Percentiles rank a stretch among this genome's conserved stretches.
Conservation (phyloP, 1,140 invertebrate genomes). For the Saccostrea cuccullata region DNA sequence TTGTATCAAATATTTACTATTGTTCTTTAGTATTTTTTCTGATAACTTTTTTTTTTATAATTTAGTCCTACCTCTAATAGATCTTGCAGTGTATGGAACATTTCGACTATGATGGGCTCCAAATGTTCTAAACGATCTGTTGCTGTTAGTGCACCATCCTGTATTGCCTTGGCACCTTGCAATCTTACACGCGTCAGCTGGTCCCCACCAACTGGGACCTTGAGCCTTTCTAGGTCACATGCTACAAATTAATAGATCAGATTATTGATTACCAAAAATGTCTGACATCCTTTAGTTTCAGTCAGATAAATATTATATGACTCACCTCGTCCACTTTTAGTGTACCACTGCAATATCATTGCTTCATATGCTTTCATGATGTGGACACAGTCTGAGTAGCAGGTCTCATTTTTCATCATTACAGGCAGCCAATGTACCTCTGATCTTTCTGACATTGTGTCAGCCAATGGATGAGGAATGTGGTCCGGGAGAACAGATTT, state of each 20-base stretch:
- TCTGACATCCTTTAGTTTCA: too few species aligned
- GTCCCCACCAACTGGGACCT: constrained; percentile 46
- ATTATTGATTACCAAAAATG: too few species aligned
- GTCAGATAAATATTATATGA: background rate
- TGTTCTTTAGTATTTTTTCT: too few species aligned
- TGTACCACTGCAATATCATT: constrained; percentile 32
- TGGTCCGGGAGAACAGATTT: background rate
- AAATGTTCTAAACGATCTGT: constrained; percentile 39
- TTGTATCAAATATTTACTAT: background rate
- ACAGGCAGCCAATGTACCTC: constrained; percentile 7
- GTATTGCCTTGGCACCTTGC: constrained; percentile 39
- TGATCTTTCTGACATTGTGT: background rate
- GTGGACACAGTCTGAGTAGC: constrained; percentile 45
- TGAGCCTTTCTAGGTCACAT: constrained; percentile 28
- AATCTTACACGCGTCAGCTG: constrained; percentile 40
- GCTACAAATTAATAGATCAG: background rate
- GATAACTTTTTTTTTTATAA: too few species aligned
- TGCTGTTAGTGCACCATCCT: constrained; percentile 26
- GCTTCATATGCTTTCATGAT: constrained; percentile 48
- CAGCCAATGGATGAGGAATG: background rate
- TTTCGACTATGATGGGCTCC: constrained; percentile 39
- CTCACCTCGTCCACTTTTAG: constrained; percentile 47
- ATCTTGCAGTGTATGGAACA: constrained; percentile 46
- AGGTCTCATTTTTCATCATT: constrained; percentile 52
- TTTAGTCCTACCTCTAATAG: constrained; percentile 47